Evolutionary conservation across 1,140 invertebrate genomes (phyloP).

Genomic region (Lordiphosa mommai): DNA sequence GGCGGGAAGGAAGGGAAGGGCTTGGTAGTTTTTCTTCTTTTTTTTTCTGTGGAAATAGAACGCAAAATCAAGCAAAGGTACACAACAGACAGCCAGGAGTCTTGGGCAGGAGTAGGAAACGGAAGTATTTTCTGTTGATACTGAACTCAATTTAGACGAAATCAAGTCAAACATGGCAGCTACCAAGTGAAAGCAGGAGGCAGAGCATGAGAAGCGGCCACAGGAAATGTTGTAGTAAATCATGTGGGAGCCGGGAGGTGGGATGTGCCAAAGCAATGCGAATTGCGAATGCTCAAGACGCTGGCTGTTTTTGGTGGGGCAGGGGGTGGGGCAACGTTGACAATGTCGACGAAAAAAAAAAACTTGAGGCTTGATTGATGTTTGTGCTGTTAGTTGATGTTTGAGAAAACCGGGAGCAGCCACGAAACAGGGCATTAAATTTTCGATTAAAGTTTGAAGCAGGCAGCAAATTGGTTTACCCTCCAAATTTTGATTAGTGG

Average conservation of each 20-base stretch:
- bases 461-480: constrained; percentile 55
- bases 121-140: constrained; percentile 78
- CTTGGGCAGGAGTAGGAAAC: constrained; percentile 46
- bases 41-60: constrained; percentile 14
- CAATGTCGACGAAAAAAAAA: constrained; percentile 33
- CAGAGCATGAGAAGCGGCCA: constrained; percentile 18
- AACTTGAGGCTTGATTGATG: constrained; percentile 68
- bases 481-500: constrained; percentile 12
- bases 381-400: constrained; percentile 75
- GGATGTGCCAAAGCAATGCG: constrained; percentile 53
- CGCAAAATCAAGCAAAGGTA: constrained; percentile 64
- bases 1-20: constrained; percentile 4
- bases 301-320: constrained; percentile 9
- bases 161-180: constrained; percentile 76
- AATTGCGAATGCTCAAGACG: constrained; percentile 58
- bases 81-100: constrained; percentile 30
- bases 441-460: constrained; percentile 67
- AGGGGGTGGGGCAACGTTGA: constrained; percentile 28
- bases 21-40: constrained; percentile 28
- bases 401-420: constrained; percentile 14
- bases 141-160: constrained; percentile 77
- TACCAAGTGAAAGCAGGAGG: constrained; percentile 17
- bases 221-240: constrained; percentile 68
- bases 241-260: constrained; percentile 68
- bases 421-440: constrained; percentile 48